Percentiles rank a stretch among this genome's conserved stretches.
Conservation (phyloP, 1,140 invertebrate species). For the Cardiocondyla obscurior region DNA sequence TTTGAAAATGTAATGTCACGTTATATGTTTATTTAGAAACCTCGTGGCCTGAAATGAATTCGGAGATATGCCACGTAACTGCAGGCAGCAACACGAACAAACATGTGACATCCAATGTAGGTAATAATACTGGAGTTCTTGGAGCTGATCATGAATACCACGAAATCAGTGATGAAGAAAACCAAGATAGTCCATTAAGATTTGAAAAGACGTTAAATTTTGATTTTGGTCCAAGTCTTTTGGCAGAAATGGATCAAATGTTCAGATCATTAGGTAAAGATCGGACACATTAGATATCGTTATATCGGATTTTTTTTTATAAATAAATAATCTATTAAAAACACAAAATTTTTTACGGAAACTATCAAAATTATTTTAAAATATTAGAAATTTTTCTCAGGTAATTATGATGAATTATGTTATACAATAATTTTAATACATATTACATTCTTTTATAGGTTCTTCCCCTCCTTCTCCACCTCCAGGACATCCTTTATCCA, state of each 20-base stretch:
- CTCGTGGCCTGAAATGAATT: constrained; percentile 78
- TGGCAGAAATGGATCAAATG: constrained; percentile 98
- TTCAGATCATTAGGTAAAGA: constrained; percentile 89
- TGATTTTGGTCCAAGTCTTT: constrained; percentile 95
- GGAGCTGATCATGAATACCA: constrained; percentile 92
- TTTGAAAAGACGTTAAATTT: constrained; percentile 86
- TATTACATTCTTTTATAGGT: constrained; percentile 61
- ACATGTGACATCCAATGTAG: constrained; percentile 71
- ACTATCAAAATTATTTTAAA: too few species aligned
- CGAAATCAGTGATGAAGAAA: constrained; percentile 96
- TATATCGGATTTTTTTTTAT: background rate
- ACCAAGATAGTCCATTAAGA: constrained; percentile 81
- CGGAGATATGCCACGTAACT: constrained; percentile 77
- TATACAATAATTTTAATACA: background rate
- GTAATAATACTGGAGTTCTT: constrained; percentile 74
- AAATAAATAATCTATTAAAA: background rate
- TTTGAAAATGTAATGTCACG: background rate
- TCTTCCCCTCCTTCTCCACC: constrained; percentile 79
- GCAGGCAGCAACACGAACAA: constrained; percentile 69
- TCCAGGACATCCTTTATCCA: constrained; percentile 82
- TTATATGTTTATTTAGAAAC: constrained; percentile 71
- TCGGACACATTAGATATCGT: background rate
- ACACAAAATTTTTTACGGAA: background rate
- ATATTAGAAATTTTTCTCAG: background rate
- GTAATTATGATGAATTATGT: background rate